Base-by-base conservation (phyloP, 2,797 vertebrate species). In the Gambusia yucatana region DNA sequence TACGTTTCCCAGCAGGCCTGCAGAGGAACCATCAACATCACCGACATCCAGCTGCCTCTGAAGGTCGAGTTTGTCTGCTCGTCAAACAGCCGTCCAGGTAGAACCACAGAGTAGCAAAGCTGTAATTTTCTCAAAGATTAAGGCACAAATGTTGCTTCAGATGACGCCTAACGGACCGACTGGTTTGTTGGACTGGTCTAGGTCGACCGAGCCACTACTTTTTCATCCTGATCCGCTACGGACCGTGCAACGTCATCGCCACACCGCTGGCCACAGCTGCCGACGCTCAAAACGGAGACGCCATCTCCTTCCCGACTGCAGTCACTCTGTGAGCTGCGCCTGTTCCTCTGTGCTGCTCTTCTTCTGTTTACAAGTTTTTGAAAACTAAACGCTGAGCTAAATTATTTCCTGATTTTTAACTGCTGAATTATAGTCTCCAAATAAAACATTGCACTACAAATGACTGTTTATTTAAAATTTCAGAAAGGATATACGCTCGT, bases 41-140 rank as follows among this genome's bases (percentile, higher is more conserved):
- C 91, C 28, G 89, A 94, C 76, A 94, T 97, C 79, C 96, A 94
- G 87, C 94, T 97, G 75, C 96, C 96, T 28, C 96, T 97, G 6
- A 97, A 96, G 82, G 93, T 96, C 82, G 96, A 97, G 67, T 97
- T 96, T 85, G 94, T 96, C 73, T 96, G 96, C 87, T 95, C 95
- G 0, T 94, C 94, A 13, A 91, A 92, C 63, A 85, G 70, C 82
- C 93, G 92, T 3, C 14, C 93, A 92, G 95, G 96, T 96, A 91
- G 30, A 1, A 0, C n/a, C 41, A 11, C 39, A 30, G 39, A 41
- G 33, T 22, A n/a, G 67, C 39, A n/a, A 25, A n/a, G 41, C 9
- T 43, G 20, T 52, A 25, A 25, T 67, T 43, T 25, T 7, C 10
- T n/a, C 41, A 41, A 67, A 65, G 33, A 9, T 39, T 65, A 36